Base-by-base conservation (phyloP, 1,140 invertebrate species). In the Meteorus sp. region DNA sequence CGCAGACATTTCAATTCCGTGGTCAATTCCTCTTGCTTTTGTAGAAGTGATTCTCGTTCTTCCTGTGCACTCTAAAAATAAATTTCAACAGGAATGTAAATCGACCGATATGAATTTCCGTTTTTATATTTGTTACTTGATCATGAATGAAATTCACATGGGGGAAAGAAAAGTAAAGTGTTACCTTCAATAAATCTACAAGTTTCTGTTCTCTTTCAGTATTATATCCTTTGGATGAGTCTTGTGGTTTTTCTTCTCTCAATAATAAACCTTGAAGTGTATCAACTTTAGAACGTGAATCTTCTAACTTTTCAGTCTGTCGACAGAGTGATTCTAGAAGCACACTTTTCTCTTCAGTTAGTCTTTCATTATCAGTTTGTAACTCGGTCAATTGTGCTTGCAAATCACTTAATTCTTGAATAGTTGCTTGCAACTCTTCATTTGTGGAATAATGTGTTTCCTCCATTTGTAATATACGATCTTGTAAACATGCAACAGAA, bases 351-450 rank as follows among this genome's bases (percentile, higher is more conserved):
- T 97, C 94, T 65, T 95, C 91, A 27, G 86, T 83, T 13, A 97
- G 81, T 58, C 89, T 83, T 66, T 94, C 90, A 76, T 95, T 95
- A 71, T 95, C 92, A 2, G 88, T 84, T 73, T 94, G 92, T 2
- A 95, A 83, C 69, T 95, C 93, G 6, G 86, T 87, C 50, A 96
- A 81, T 75, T 94, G 92, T 20, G 88, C 84, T 76, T 91, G 93
- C 27, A 97, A 80, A 76, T 97, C 94, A 29, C 91, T 89, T 52
- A 97, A 79, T 78, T 97, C 94, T 66, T 95, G 94, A 37, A 97
- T 82, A 0, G 94, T 97, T 0, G 94, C 95, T 80, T 97, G 94
- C 0, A 97, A 81, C 77, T 97, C 95, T 79, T 97, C 94, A 73
- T 92, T 95, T n/a, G 94, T 97, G 47, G 89, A 89, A 65, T 81